Conservation (phyloP, 2,113 vertebrate genomes). For the Indicator maculatus region DNA sequence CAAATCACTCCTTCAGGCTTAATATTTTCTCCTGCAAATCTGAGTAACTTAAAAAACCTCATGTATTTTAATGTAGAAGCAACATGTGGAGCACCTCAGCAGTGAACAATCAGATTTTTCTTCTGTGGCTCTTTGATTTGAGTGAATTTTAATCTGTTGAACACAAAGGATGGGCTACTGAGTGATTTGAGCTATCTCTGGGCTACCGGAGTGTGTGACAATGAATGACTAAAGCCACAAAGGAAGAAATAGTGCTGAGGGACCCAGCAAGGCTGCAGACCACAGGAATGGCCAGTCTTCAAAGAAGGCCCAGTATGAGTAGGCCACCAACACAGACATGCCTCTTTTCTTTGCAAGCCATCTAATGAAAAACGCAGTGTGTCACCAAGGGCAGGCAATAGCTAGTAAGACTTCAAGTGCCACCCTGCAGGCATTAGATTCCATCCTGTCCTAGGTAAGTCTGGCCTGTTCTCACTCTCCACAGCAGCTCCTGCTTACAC, state of each 20-base stretch:
- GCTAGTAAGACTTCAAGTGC: background rate
- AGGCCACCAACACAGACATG: background rate
- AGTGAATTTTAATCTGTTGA: background rate
- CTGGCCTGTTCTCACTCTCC: background rate
- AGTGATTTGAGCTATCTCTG: background rate
- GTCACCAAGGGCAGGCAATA: background rate
- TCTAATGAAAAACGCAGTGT: background rate
- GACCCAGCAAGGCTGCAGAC: background rate
- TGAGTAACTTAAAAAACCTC: background rate
- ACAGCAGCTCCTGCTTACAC: background rate
- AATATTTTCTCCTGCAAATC: background rate
- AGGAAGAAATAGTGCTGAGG: background rate
- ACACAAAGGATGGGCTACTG: background rate
- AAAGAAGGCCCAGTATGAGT: background rate
- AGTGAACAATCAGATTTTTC: background rate
- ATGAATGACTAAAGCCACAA: accelerated
- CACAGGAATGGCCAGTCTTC: background rate
- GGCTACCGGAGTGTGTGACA: background rate
- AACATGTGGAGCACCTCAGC: background rate
- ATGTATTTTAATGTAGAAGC: background rate
- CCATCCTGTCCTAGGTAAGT: background rate
- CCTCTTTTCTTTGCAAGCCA: background rate
- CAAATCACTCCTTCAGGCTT: background rate
- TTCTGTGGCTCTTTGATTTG: background rate
- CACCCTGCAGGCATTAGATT: background rate